Evolutionary conservation across 2,797 vertebrate genomes (phyloP), one percentile per base, ranked within the genome.

Genomic region (Hybognathus amarus): DNA sequence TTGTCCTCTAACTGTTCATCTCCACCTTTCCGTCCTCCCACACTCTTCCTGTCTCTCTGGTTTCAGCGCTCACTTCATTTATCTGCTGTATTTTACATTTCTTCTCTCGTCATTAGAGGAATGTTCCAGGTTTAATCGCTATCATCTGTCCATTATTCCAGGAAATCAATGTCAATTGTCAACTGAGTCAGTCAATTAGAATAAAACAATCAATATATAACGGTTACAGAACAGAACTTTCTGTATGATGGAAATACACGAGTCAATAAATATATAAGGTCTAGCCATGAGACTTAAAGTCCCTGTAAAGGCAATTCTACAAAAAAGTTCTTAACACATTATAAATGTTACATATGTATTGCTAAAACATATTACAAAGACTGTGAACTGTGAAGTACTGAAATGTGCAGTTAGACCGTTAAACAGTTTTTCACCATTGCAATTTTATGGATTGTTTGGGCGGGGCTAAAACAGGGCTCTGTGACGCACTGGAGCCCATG

Each of bases 21-120:
- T 75, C 61, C 40, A 27, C 70, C 71, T 79, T 42, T 22, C 67
- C 52, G 52, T 74, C 77, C 69, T 84, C 78, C 69, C 83, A 79
- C 47, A 71, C 42, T 45, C 75, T 52, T 30, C 45, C 50, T 67
- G 40, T 36, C n/a, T 68, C 42, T 64, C 70, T 45, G 30, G 12
- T 9, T 54, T 71, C 45, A 50, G 27, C 13, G 11, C 17, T 63
- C 45, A 11, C 76, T 17, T 50, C 24, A 27, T 61, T 2, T 42
- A 47, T 61, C 33, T 56, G 33, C 36, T 71, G 33, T 10, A 18
- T 61, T 63, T 27, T 27, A 45, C 20, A 22, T 38, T 56, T 22
- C 47, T 36, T 38, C 18, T 1, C 12, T 22, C 50, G 11, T 7
- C 17, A 12, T 27, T 20, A 78, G 78, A 45, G n/a, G n/a, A 45